phyloP scores from a whole-genome alignment of 2,797 vertebrate genomes.

The Eleutherodactylus coqui region DNA sequence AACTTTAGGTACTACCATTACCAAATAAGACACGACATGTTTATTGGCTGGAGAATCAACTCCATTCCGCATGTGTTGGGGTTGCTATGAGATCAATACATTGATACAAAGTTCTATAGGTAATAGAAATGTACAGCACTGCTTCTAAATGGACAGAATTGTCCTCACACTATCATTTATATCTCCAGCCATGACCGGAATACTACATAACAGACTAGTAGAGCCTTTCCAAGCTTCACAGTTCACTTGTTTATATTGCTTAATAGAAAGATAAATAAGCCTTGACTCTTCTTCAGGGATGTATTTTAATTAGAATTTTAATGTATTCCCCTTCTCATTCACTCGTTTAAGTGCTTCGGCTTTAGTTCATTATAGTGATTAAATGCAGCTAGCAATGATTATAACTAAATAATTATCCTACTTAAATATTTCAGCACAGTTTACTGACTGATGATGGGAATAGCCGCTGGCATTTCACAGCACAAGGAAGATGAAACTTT shows the following conservation, averaged over 20 bases:
- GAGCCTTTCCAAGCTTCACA: constrained; percentile 68
- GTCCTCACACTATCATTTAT: constrained; percentile 67
- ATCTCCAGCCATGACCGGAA: constrained; percentile 66
- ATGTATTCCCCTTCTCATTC: constrained; percentile 73
- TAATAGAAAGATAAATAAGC: constrained; percentile 72
- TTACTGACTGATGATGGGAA: constrained; percentile 56
- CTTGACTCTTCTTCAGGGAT: constrained; percentile 71
- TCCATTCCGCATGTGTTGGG: too few relatives aligned
- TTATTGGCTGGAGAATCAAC: too few relatives aligned
- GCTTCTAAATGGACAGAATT: constrained; percentile 55
- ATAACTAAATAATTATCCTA: constrained; percentile 70
- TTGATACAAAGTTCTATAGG: background rate
- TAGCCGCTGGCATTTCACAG: constrained; percentile 46
- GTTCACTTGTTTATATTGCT: constrained; percentile 70
- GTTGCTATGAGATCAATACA: background rate
- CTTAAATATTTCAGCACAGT: constrained; percentile 68
- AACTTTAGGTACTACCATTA: too few relatives aligned
- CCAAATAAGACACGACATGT: too few relatives aligned
- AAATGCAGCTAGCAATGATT: constrained; percentile 73
- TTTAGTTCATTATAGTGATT: constrained; percentile 74
- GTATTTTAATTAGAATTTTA: constrained; percentile 77
- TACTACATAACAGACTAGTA: constrained; percentile 67
- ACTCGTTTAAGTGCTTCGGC: constrained; percentile 67
- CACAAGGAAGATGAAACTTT: background rate
- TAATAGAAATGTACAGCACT: background rate